Percentiles rank a stretch among this genome's conserved stretches.
Evolutionary conservation across 1,140 invertebrate species (phyloP).

Genomic region (Battus philenor): DNA sequence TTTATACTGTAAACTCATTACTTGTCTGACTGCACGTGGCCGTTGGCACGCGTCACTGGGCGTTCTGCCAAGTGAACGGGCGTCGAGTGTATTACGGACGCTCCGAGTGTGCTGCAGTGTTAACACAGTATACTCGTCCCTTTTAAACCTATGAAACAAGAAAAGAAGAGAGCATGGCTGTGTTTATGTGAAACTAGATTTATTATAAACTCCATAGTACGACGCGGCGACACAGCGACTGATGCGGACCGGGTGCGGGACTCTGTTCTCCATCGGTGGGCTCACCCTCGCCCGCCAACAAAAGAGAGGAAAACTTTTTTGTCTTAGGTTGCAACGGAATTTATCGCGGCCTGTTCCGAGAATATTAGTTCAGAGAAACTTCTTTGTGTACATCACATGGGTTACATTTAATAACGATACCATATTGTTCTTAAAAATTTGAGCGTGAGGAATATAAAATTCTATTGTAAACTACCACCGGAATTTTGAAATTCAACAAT

Average conservation of each 20-base stretch:
- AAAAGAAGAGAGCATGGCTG: slow-evolving; percentile 20
- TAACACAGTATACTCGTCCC: slow-evolving; percentile 25
- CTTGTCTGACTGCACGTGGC: slow-evolving; percentile 31
- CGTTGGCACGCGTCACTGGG: slow-evolving; percentile 32
- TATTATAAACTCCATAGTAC: slow-evolving; percentile 26
- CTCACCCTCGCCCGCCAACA: slow-evolving; percentile 21
- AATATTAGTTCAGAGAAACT: slow-evolving; percentile 8
- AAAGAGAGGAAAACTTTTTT: slow-evolving; percentile 26
- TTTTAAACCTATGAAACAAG: slow-evolving; percentile 19
- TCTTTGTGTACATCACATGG: slow-evolving; percentile 3
- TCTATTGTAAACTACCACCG: no score
- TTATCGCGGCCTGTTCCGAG: slow-evolving; percentile 16
- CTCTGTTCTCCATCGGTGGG: slow-evolving; percentile 16
- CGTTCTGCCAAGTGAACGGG: slow-evolving; percentile 36
- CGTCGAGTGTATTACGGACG: slow-evolving; percentile 22
- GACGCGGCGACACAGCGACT: slow-evolving; percentile 31
- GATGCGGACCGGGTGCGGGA: slow-evolving; percentile 24
- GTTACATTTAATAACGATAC: not conserved
- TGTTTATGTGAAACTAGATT: slow-evolving; percentile 26
- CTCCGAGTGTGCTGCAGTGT: slow-evolving; percentile 15
- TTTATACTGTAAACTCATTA: slow-evolving; percentile 20
- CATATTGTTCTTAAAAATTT: not conserved
- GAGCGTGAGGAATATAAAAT: no score
- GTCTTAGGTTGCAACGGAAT: slow-evolving; percentile 20
- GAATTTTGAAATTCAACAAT: no score